phyloP scores from a whole-genome alignment of 2,797 vertebrate species.

The Microctenopoma steveboyesi region DNA sequence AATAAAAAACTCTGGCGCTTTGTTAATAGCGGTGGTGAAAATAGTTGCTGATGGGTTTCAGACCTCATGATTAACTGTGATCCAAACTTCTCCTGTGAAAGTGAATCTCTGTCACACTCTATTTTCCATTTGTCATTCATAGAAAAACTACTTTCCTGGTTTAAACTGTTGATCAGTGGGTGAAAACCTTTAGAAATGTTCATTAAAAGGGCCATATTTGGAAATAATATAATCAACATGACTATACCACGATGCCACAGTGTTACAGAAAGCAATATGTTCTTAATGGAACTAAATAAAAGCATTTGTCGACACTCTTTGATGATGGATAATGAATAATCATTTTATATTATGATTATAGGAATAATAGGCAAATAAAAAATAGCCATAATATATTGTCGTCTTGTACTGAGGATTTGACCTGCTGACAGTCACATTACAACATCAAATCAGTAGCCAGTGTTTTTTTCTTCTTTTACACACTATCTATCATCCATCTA shows the following conservation, averaged over 20 bases:
- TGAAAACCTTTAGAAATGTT: neutral
- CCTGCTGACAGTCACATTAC: neutral
- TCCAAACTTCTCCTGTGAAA: slow-evolving; percentile 33
- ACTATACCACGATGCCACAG: neutral
- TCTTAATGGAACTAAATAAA: neutral
- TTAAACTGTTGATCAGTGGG: slow-evolving; percentile 12
- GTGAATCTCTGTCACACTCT: slow-evolving; percentile 27
- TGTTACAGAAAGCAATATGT: slow-evolving; percentile 23
- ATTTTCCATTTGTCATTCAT: slow-evolving; percentile 52
- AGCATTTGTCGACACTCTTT: slow-evolving; percentile 11
- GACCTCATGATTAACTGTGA: slow-evolving; percentile 37
- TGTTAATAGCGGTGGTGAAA: slow-evolving; percentile 50
- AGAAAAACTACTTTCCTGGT: slow-evolving; percentile 18
- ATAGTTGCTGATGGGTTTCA: slow-evolving; percentile 50
- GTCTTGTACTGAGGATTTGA: neutral
- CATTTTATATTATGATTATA: neutral
- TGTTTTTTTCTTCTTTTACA: slow-evolving; percentile 2
- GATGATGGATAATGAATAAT: slow-evolving; percentile 8
- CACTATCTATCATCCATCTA: neutral
- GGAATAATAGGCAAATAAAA: slow-evolving; percentile 4
- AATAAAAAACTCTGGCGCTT: slow-evolving; percentile 23
- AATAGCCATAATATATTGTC: neutral
- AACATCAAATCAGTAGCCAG: neutral
- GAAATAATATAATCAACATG: slow-evolving; percentile 4
- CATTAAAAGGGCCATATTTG: neutral